These are phyloP conservation scores for Clarias batrachus DNA, from an alignment of 2,113 vertebrate genomes.

Conservation along the genomic window DNA sequence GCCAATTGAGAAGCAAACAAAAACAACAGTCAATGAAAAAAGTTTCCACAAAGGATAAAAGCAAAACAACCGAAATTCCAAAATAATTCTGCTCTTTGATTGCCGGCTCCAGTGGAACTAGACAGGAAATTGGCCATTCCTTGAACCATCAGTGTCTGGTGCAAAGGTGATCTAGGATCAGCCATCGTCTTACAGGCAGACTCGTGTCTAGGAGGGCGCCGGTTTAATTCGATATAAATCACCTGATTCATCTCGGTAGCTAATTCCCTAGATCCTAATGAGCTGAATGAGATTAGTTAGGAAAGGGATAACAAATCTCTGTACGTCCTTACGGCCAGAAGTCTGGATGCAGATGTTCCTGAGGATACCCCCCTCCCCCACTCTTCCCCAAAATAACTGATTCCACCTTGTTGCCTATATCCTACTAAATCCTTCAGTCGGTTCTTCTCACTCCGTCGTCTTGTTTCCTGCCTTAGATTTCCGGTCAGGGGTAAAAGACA, in stretches of 20 bases:
- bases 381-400: background rate
- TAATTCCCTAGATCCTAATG: background rate
- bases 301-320: background rate
- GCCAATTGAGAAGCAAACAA: constrained; percentile 25
- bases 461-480: background rate
- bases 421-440: background rate
- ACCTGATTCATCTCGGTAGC: background rate
- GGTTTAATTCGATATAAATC: background rate
- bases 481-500: no score
- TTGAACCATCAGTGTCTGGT: constrained; percentile 71
- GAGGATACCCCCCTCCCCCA: background rate
- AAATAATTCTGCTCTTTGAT: constrained; percentile 78
- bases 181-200: background rate
- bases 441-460: background rate
- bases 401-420: background rate
- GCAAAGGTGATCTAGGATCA: constrained; percentile 54
- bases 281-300: background rate
- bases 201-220: no score
- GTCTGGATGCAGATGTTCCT: background rate
- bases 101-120: constrained; percentile 69
- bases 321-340: background rate
- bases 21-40: background rate
- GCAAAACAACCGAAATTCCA: constrained; percentile 70
- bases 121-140: constrained; percentile 79
- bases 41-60: constrained; percentile 62